Evolutionary conservation across 2,797 vertebrate genomes (phyloP).

Genomic region (Numenius phaeopus): DNA sequence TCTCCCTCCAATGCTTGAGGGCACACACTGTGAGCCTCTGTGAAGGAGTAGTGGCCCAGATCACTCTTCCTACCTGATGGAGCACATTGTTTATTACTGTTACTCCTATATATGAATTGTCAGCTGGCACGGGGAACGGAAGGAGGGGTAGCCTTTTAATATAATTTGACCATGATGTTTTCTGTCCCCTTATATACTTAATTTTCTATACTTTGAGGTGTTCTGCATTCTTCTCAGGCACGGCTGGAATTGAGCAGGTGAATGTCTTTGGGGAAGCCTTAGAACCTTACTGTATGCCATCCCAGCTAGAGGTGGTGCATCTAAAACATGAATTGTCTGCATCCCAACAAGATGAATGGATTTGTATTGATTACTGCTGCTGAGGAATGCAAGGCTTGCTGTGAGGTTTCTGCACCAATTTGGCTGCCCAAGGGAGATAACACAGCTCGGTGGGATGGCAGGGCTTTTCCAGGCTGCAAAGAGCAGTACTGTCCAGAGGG

Average conservation of each 20-base stretch:
- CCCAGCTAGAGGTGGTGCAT: background rate
- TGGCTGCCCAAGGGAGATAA: background rate
- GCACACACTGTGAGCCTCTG: too few species aligned
- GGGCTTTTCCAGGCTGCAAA: background rate
- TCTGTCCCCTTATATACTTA: background rate
- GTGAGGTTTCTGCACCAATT: background rate
- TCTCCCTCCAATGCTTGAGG: background rate
- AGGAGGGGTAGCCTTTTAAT: background rate
- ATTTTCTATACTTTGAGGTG: rapidly evolving
- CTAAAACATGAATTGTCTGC: background rate
- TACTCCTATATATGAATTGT: background rate
- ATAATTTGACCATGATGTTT: background rate
- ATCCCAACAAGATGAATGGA: background rate
- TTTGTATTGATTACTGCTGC: background rate
- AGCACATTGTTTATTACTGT: background rate
- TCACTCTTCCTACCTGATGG: background rate
- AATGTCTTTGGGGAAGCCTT: background rate
- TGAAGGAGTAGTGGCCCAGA: background rate
- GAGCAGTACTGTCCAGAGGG: background rate
- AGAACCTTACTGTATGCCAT: background rate
- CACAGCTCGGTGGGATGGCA: background rate
- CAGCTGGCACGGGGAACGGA: background rate
- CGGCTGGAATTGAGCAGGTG: background rate
- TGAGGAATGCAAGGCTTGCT: background rate
- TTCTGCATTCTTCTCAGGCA: background rate